A percentile compares a stretch with the other conserved stretches of the same genome.
These are phyloP conservation scores for Galaxias olidus DNA, from an alignment of 2,797 vertebrate species.

Conservation along the genomic window DNA sequence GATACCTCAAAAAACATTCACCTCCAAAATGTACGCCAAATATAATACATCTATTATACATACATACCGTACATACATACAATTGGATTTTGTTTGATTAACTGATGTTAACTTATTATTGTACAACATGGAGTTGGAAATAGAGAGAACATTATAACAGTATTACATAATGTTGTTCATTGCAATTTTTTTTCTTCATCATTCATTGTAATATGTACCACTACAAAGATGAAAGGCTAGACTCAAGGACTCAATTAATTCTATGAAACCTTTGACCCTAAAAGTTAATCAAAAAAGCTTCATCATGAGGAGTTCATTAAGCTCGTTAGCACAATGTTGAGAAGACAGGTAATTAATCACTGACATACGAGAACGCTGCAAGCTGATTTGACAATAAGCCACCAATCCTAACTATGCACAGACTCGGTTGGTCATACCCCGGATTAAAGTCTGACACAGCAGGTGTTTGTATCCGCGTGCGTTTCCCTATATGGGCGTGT, in stretches of 20 bases:
- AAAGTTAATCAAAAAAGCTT: slow-evolving; percentile 64
- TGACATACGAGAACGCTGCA: slow-evolving; percentile 47
- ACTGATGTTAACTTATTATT: too few relatives aligned
- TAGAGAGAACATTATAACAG: too few relatives aligned
- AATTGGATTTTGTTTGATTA: too few relatives aligned
- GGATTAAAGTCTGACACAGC: slow-evolving; percentile 12
- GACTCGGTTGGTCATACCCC: slow-evolving; percentile 50
- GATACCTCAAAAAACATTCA: too few relatives aligned
- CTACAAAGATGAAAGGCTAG: neutral
- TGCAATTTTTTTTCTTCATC: too few relatives aligned
- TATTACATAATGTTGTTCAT: too few relatives aligned
- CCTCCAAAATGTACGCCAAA: too few relatives aligned
- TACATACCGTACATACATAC: too few relatives aligned
- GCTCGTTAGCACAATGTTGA: slow-evolving; percentile 60
- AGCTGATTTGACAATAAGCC: slow-evolving; percentile 52
- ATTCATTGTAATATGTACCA: too few relatives aligned
- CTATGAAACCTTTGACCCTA: slow-evolving; percentile 53
- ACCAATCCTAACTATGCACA: slow-evolving; percentile 48
- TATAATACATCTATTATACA: too few relatives aligned
- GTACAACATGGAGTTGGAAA: too few relatives aligned
- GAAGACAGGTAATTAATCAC: slow-evolving; percentile 73
- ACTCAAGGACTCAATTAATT: slow-evolving; percentile 48
- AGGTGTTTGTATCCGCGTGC: slow-evolving; percentile 13
- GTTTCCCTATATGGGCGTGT: neutral
- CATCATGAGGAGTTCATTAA: slow-evolving; percentile 67